phyloP scores from a whole-genome alignment of 1,140 invertebrate species.

The Cepaea nemoralis region DNA sequence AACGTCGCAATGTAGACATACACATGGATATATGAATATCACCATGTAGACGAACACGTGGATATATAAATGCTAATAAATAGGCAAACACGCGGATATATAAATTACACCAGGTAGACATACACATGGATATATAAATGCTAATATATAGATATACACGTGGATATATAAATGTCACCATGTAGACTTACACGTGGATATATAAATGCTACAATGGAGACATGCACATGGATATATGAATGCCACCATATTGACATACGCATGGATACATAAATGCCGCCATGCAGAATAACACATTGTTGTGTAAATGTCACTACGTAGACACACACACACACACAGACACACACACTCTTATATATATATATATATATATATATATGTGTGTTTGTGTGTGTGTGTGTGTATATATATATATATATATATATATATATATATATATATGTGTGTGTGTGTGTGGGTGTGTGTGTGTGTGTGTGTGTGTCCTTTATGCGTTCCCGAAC shows the following conservation, averaged over 20 bases:
- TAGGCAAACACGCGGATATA: neutral
- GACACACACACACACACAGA: neutral
- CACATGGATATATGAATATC: neutral
- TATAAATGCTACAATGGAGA: neutral
- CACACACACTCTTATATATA: no score
- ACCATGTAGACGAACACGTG: neutral
- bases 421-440: conserved; percentile 23
- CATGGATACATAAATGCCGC: no score
- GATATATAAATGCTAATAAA: neutral
- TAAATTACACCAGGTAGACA: neutral
- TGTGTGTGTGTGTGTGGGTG: no score
- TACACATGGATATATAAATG: no score
- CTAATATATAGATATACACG: no score
- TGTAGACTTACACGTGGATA: neutral
- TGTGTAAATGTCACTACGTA: neutral
- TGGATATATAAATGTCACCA: no score
- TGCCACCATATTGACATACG: no score
- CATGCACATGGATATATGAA: neutral
- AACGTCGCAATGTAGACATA: neutral
- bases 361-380: no score
- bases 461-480: no score
- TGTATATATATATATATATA: conserved; percentile 16
- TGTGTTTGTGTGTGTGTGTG: no score
- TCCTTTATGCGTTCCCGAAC: no score
- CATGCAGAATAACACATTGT: neutral